Evolutionary conservation across 2,113 vertebrate genomes (phyloP).

Genomic region (Cyprinodon tularosa): DNA sequence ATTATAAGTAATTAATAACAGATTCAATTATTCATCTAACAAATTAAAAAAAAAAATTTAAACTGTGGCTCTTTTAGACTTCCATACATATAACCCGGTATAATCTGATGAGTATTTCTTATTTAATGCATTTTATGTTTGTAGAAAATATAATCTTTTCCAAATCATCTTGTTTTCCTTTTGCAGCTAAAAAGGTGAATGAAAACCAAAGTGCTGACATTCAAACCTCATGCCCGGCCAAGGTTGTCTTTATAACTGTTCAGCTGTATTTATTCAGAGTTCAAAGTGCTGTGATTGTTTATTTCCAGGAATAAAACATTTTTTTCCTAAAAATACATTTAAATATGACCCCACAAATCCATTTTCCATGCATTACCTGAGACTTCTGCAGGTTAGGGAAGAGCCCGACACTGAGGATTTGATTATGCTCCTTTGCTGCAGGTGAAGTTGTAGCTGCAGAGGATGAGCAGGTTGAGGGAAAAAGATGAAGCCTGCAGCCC

Average conservation of each 20-base stretch:
- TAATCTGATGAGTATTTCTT: not conserved
- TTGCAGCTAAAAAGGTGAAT: not conserved
- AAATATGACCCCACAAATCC: not conserved
- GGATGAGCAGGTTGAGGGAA: constrained; percentile 45
- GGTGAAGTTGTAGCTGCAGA: constrained; percentile 53
- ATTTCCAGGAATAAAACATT: not conserved
- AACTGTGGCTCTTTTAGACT: not conserved
- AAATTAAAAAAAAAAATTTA: not conserved
- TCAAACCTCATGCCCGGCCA: not conserved
- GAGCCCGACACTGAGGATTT: constrained; percentile 12
- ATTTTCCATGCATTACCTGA: constrained; percentile 49
- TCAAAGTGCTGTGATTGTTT: not conserved
- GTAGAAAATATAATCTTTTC: not conserved
- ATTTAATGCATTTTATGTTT: not conserved
- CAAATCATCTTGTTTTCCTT: not conserved
- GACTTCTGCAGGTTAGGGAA: constrained; percentile 16
- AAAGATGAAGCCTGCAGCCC: constrained; percentile 29
- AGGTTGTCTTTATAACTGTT: not conserved
- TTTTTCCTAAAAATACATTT: not conserved
- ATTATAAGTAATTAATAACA: not conserved
- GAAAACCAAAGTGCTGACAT: not conserved
- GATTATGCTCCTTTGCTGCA: constrained; percentile 31
- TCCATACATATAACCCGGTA: not conserved
- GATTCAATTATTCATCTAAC: not conserved
- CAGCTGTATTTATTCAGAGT: not conserved